Base-by-base conservation (phyloP, 2,797 vertebrate species). In the Champsocephalus esox region DNA sequence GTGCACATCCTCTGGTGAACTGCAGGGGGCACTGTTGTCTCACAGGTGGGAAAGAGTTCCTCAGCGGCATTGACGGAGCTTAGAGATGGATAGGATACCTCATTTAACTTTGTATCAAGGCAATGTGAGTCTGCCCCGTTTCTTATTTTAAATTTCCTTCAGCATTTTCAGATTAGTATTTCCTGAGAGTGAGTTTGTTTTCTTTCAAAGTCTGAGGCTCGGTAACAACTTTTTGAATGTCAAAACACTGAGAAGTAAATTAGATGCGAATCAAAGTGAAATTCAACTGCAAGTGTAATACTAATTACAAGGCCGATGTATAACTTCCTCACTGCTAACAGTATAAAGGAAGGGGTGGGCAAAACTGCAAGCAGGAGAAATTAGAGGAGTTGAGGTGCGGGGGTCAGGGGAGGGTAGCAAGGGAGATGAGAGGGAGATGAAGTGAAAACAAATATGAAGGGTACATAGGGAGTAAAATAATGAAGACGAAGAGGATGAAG, bases 21-120 rank as follows among this genome's bases (percentile, higher is more conserved):
- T 88, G 79, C 82, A 91, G 93, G 89, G 90, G 92, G 87, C 89
- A 89, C 83, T 94, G 90, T 89, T 90, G 87, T 38, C 70, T 67
- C 82, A 85, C 76, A 80, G 62, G 17, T 89, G 48, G 13, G 3
- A 12, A 43, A 46, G 43, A 21, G 1, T 61, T 45, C 70, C 56
- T 59, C 2, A 16, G 41, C 62, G 56, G 2, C 70, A 41, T 17
- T 59, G 6, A 78, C 38, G 61, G 41, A 57, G 79, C 73, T 55
- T 51, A 79, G 75, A 72, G 79, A 73, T 73, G 55, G 64, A 80
- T 67, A 71, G 57, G 60, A 79, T 67, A 70, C 68, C 21, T 83
- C 45, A 0, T 81, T 82, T 82, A 80, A 82, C 75, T 86, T 86
- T 71, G 70, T 73, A 70, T 74, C 70, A 64, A 79, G 28, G 56